These are phyloP conservation scores for Acrocyrtus sp. DNA, from an alignment of 2,888 invertebrate genomes.

Conservation along the genomic window DNA sequence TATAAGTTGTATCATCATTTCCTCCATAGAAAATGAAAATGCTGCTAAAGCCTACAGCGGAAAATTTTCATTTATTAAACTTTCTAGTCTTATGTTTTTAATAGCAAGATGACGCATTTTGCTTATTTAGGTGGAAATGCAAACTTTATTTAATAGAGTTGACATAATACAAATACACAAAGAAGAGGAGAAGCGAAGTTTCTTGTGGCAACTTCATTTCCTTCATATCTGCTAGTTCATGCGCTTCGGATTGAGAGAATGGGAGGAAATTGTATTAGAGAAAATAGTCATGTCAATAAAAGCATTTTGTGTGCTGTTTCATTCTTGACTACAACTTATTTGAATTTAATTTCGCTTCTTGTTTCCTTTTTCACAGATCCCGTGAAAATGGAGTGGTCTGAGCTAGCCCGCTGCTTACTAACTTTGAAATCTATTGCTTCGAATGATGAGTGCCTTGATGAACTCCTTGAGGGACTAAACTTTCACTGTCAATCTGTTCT, in stretches of 20 bases:
- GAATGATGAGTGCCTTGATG: conserved; percentile 64
- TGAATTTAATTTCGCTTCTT: not conserved
- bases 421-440: conserved; percentile 62
- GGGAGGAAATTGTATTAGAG: not conserved
- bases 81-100: no score
- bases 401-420: conserved; percentile 61
- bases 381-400: conserved; percentile 63
- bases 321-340: not conserved
- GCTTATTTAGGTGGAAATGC: no score
- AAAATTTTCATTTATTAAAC: no score
- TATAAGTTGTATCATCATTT: no score
- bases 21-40: no score
- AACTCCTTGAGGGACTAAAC: conserved; percentile 62
- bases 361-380: conserved; percentile 52
- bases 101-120: no score
- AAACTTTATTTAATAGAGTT: no score
- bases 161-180: no score
- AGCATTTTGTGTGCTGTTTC: not conserved
- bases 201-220: not conserved
- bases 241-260: no score
- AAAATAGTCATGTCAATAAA: not conserved
- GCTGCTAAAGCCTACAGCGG: no score
- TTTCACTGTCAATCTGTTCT: conserved; percentile 61
- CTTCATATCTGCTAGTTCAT: not conserved
- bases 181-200: not conserved